phyloP scores from a whole-genome alignment of 2,888 invertebrate species.

The Hirtodrosophila confusa region DNA sequence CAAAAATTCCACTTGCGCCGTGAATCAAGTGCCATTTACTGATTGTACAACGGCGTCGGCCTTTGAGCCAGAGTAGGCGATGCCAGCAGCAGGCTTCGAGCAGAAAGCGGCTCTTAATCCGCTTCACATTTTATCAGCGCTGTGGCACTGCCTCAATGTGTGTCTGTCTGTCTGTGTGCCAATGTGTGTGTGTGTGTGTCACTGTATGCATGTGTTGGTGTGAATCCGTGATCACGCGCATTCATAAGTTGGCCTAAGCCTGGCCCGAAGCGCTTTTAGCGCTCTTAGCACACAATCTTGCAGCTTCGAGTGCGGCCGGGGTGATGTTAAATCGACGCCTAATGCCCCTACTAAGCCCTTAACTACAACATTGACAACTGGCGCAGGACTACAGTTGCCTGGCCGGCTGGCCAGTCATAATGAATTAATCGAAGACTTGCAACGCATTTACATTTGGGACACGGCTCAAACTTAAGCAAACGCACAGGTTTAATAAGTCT shows the following conservation, averaged over 20 bases:
- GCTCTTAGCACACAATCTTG: conserved; percentile 63
- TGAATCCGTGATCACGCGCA: conserved; percentile 58
- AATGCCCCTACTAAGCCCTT: conserved; percentile 75
- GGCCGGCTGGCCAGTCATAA: conserved; percentile 40
- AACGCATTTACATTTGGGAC: conserved; percentile 52
- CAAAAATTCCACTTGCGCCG: conserved; percentile 80
- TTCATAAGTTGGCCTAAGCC: conserved; percentile 72
- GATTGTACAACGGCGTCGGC: conserved; percentile 64
- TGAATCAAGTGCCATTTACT: conserved; percentile 81
- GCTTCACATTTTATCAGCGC: conserved; percentile 79
- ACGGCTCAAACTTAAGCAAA: conserved; percentile 29
- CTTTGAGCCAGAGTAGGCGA: conserved; percentile 14
- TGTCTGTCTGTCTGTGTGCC: conserved; percentile 11
- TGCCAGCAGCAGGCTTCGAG: conserved; percentile 14
- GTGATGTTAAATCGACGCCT: conserved; percentile 70
- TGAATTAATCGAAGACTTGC: conserved; percentile 70
- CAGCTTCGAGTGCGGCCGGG: conserved; percentile 27
- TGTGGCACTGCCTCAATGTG: conserved; percentile 69
- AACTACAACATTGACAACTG: conserved; percentile 76
- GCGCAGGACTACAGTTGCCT: conserved; percentile 37
- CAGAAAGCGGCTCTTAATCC: conserved; percentile 66
- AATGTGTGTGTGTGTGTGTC: conserved; percentile 21
- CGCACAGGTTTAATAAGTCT: conserved; percentile 12
- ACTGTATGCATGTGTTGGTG: conserved; percentile 20
- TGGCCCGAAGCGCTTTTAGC: conserved; percentile 71